These are phyloP conservation scores for Paramisgurnus dabryanus DNA, from an alignment of 2,113 vertebrate genomes.

Conservation along the genomic window DNA sequence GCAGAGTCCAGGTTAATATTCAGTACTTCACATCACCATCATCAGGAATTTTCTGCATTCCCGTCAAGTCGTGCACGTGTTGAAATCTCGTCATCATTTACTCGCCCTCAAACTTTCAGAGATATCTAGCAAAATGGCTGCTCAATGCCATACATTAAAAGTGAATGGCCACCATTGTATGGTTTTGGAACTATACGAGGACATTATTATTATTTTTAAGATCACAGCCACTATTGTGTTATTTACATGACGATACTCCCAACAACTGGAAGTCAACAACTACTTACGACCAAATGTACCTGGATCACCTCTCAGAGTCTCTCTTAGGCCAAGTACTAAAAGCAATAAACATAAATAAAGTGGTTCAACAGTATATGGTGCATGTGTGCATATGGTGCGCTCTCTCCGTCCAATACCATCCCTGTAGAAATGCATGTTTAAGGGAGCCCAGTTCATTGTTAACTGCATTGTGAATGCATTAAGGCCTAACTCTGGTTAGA, in stretches of 20 bases:
- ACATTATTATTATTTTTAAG: background rate
- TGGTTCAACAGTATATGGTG: slow-evolving; percentile 45
- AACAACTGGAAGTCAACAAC: background rate
- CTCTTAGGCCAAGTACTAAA: slow-evolving; percentile 12
- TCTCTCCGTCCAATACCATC: slow-evolving; percentile 35
- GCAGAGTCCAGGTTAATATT: background rate
- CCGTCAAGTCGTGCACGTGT: slow-evolving; percentile 8
- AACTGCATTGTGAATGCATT: background rate
- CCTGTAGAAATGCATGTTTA: background rate
- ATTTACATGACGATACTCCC: slow-evolving; percentile 24
- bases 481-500: slow-evolving; percentile 66
- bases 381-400: slow-evolving; percentile 47
- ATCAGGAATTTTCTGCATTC: slow-evolving; percentile 13
- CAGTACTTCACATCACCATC: slow-evolving; percentile 21
- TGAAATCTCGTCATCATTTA: too few relatives aligned
- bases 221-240: background rate
- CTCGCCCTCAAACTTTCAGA: too few relatives aligned
- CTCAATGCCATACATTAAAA: too few relatives aligned
- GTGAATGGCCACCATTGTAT: too few relatives aligned
- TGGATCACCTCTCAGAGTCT: background rate
- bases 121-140: too few relatives aligned
- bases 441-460: background rate
- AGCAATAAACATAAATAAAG: slow-evolving; percentile 49
- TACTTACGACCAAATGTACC: background rate
- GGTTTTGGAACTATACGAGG: too few relatives aligned